Percentiles rank a stretch among this genome's conserved stretches.
Conservation (phyloP, 2,888 invertebrate species). For the Drosophila niveifrons region DNA sequence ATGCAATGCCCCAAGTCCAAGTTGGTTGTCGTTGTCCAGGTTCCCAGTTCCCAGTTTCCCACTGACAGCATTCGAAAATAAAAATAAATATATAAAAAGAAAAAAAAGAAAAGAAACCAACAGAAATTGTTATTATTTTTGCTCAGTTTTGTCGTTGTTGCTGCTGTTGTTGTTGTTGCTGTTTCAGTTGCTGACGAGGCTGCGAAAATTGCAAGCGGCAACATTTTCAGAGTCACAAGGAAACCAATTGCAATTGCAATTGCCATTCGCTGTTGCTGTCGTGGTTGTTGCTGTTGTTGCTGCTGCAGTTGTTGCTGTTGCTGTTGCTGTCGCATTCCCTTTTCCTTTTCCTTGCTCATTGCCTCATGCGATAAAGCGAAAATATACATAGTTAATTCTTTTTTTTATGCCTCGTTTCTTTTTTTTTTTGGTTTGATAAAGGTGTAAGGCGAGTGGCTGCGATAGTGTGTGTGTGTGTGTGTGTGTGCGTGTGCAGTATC, state of each 20-base stretch:
- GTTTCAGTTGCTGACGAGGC: slow-evolving; percentile 56
- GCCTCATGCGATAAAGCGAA: slow-evolving; percentile 61
- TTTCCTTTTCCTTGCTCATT: slow-evolving; percentile 22
- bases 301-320: slow-evolving; percentile 21
- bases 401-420: slow-evolving; percentile 1
- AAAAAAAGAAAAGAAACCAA: slow-evolving; percentile 23
- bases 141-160: neutral
- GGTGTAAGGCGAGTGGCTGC: slow-evolving; percentile 33
- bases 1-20: slow-evolving; percentile 56
- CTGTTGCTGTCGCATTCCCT: slow-evolving; percentile 5
- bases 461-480: slow-evolving; percentile 23
- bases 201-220: slow-evolving; percentile 63
- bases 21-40: slow-evolving; percentile 64
- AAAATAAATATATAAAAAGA: slow-evolving; percentile 25
- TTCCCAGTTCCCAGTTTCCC: slow-evolving; percentile 27
- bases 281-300: slow-evolving; percentile 11
- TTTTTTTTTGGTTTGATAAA: slow-evolving; percentile 29
- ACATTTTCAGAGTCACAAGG: slow-evolving; percentile 60
- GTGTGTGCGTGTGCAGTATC: slow-evolving; percentile 32
- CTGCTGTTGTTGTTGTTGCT: slow-evolving; percentile 11
- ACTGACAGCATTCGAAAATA: slow-evolving; percentile 44
- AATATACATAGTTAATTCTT: slow-evolving; percentile 57
- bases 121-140: slow-evolving; percentile 66
- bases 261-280: slow-evolving; percentile 13
- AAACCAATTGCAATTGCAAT: slow-evolving; percentile 51